Base-by-base conservation (phyloP, 2,888 invertebrate species). In the Sabellastarte sp. region DNA sequence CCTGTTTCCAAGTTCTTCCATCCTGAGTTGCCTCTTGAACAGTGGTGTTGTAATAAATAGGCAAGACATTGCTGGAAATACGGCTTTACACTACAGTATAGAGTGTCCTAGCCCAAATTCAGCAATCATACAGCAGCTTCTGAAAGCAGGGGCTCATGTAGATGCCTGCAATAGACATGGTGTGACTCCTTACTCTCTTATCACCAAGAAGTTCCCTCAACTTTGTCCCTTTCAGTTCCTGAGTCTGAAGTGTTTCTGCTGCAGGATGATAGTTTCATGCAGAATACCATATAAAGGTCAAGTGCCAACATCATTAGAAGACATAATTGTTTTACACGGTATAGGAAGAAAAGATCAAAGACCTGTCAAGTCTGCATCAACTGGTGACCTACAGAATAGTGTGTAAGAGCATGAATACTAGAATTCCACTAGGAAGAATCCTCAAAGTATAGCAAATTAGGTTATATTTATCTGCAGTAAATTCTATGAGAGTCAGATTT, bases 101-200 rank as follows among this genome's bases (percentile, higher is more conserved):
- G 63, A 68, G 26, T 57, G 60, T 24, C 41, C 57, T 28, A 33
- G 57, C 20, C 66, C 64, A 1, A 32, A 63, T 55, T 29, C 56
- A 3, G 55, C 60, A 20, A 55, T 67, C 74, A 87, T 88, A 52
- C 87, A 88, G 79, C 77, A 89, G 56, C 83, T 91, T 32, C 84
- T 92, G 60, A 86, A 89, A 67, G 86, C 88, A 74, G 93, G 93
- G 63, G 93, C 92, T 51, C 94, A 94, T 85, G 87, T 93, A 60
- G 94, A 95, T 85, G 91, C 90, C 80, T 90, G 91, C 63, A 93
- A 93, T 85, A 86, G 86, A 61, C 87, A 87, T 66, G 91, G 92
- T 57, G 89, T 90, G 78, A 89, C 89, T 67, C 90, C 93, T 28
- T 87, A 88, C 32, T 86, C 87, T 69, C 86, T 90, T 73, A 89